Conservation (phyloP, 2,113 vertebrate species). For the Callipepla squamata region DNA sequence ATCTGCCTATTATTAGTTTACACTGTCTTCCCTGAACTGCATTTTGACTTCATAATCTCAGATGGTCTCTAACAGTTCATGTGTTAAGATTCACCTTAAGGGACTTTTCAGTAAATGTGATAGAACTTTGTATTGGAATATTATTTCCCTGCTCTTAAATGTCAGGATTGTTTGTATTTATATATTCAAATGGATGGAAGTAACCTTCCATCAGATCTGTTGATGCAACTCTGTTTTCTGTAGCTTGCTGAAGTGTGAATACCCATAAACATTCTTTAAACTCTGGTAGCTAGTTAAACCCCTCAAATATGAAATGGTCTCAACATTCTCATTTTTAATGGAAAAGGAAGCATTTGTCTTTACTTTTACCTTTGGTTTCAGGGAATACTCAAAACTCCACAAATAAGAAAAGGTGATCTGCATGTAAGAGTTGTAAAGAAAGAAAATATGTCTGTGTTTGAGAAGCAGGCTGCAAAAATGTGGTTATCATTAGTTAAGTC, state of each 20-base stretch:
- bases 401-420: background rate
- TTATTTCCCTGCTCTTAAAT: slow-evolving; percentile 53
- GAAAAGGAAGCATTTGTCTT: background rate
- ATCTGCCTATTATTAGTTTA: background rate
- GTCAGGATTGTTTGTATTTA: slow-evolving; percentile 41
- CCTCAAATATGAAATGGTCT: slow-evolving; percentile 15
- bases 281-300: background rate
- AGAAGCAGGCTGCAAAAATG: background rate
- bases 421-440: background rate
- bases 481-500: background rate
- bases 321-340: slow-evolving; percentile 6
- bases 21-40: background rate
- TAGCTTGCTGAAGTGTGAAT: slow-evolving; percentile 44
- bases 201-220: slow-evolving; percentile 19
- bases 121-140: slow-evolving; percentile 38
- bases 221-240: slow-evolving; percentile 37
- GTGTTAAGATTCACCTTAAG: slow-evolving; percentile 20
- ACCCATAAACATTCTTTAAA: background rate
- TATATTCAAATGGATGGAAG: slow-evolving; percentile 33
- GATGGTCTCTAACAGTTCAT: background rate
- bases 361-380: slow-evolving; percentile 22
- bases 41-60: background rate
- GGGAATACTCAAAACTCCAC: background rate
- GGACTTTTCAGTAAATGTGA: background rate
- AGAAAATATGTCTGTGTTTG: background rate